These are phyloP conservation scores for Drosophila pallidifrons DNA, from an alignment of 1,140 invertebrate genomes.

Conservation along the genomic window DNA sequence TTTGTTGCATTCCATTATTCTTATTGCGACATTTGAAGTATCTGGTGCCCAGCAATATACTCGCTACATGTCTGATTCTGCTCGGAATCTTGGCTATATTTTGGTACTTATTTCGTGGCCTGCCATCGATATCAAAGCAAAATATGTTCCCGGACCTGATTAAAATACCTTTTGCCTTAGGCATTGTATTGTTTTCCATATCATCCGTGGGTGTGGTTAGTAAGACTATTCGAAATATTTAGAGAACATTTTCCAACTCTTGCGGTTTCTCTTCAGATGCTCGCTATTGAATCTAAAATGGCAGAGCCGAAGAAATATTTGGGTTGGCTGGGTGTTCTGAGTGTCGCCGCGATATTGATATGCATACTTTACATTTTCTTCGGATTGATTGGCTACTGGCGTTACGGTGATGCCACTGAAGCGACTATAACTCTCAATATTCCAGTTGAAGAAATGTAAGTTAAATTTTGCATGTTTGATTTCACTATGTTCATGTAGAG, in stretches of 20 bases:
- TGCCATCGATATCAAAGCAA: slow-evolving; percentile 33
- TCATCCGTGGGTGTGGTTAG: slow-evolving; percentile 62
- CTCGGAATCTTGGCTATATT: slow-evolving; percentile 31
- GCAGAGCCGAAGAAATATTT: slow-evolving; percentile 31
- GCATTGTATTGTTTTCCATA: slow-evolving; percentile 46
- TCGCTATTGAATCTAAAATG: slow-evolving; percentile 57
- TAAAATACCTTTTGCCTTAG: slow-evolving; percentile 36
- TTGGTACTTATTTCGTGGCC: slow-evolving; percentile 38
- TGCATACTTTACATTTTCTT: slow-evolving; percentile 5
- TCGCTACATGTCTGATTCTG: slow-evolving; percentile 38
- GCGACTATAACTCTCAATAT: slow-evolving; percentile 48
- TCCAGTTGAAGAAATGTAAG: slow-evolving; percentile 46
- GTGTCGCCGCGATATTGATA: background rate
- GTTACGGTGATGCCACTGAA: slow-evolving; percentile 2
- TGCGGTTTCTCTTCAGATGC: slow-evolving; percentile 34
- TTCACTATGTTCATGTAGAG: background rate
- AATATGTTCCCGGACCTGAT: background rate
- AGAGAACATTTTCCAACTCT: too few species aligned
- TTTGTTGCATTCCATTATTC: slow-evolving; percentile 24
- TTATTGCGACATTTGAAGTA: slow-evolving; percentile 49
- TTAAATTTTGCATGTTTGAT: background rate
- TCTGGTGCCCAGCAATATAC: slow-evolving; percentile 44
- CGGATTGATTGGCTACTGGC: slow-evolving; percentile 57
- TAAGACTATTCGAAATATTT: background rate
- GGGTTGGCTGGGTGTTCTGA: slow-evolving; percentile 45